phyloP scores from a whole-genome alignment of 2,113 vertebrate species.

The Mixornis gularis region DNA sequence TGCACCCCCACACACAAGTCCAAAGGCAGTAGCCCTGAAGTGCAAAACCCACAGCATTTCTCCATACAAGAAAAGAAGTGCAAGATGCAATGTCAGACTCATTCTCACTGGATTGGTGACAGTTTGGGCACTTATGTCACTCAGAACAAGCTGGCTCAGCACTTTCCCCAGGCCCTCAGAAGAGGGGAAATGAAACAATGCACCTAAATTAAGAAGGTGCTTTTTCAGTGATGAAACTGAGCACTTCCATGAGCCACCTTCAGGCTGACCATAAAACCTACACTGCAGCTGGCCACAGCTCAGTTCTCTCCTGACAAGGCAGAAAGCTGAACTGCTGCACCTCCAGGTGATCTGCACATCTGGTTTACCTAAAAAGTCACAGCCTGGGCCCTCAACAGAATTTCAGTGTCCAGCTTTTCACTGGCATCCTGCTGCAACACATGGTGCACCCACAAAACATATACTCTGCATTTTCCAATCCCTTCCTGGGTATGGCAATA shows the following conservation, averaged over 20 bases:
- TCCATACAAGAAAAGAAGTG: neutral
- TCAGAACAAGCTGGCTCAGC: neutral
- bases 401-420: neutral
- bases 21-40: neutral
- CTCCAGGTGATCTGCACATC: neutral
- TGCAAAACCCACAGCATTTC: neutral
- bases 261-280: neutral
- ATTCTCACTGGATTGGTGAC: neutral
- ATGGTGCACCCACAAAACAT: neutral
- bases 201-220: neutral
- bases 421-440: neutral
- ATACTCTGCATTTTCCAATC: neutral
- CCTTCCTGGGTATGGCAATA: neutral
- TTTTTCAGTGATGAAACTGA: neutral
- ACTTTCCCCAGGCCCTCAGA: neutral
- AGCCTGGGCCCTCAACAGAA: neutral
- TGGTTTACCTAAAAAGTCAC: neutral
- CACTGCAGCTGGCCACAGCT: neutral
- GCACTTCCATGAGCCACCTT: neutral
- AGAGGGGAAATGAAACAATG: constrained; percentile 7
- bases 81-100: neutral
- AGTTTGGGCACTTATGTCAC: neutral
- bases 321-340: neutral
- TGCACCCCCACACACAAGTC: rapidly evolving
- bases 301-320: neutral